These are phyloP conservation scores for Papilio elwesi DNA, from an alignment of 2,888 invertebrate genomes.

Conservation along the genomic window DNA sequence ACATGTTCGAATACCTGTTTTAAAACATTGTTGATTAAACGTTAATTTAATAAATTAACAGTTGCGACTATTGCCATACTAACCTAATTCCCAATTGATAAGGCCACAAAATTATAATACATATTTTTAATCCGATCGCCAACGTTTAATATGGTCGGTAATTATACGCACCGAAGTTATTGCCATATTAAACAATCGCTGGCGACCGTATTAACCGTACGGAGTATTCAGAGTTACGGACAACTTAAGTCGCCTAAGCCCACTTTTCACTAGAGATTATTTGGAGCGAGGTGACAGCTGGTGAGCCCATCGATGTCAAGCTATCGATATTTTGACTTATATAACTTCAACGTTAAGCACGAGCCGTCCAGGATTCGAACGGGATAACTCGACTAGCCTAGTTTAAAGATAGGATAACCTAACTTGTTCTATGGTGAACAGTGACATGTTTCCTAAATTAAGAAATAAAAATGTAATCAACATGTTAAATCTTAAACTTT, in stretches of 20 bases:
- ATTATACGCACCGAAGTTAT: not conserved
- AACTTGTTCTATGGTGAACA: not conserved
- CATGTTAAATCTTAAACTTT: too few species aligned
- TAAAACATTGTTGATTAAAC: not conserved
- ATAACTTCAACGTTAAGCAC: conserved; percentile 2
- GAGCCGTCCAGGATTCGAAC: not conserved
- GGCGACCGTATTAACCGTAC: conserved; percentile 3
- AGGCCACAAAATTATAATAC: not conserved
- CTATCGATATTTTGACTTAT: conserved; percentile 11
- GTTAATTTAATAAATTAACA: not conserved
- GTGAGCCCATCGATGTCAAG: conserved; percentile 12
- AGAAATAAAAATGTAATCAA: not conserved
- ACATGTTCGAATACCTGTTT: too few species aligned
- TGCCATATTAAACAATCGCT: conserved; percentile 14
- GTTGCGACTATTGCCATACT: not conserved
- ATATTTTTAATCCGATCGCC: not conserved
- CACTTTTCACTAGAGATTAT: conserved; percentile 20
- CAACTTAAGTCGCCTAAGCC: conserved; percentile 21
- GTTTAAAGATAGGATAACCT: not conserved
- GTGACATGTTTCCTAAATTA: not conserved
- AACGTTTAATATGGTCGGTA: not conserved
- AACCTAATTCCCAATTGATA: not conserved
- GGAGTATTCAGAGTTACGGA: conserved; percentile 18
- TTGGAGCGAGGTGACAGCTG: conserved; percentile 18
- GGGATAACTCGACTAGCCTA: not conserved